Evolutionary conservation across 1,140 invertebrate species (phyloP), one percentile per base, ranked within the genome.

Genomic region (Dendrolimus kikuchii): DNA sequence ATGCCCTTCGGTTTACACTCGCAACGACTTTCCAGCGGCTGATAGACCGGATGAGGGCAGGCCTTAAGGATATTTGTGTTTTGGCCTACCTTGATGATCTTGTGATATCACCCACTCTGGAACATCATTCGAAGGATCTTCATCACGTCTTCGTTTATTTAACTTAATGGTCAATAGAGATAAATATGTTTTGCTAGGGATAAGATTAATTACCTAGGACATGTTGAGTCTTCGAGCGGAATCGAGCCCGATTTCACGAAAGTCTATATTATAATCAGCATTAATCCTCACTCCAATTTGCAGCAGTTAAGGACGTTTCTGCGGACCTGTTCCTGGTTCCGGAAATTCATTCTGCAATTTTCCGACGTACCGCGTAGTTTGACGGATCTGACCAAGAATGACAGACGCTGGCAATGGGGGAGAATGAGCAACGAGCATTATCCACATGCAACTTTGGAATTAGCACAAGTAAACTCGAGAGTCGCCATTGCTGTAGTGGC

Each of bases 41-140:
- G 0, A 80, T 88, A 4, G 70, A 81, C 49, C 39, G 64, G 6
- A 60, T 81, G 8, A 40, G 53, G 42, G 51, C 52, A 10, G 40
- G 53, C 2, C 38, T 68, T 9, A 23, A 38, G 9, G 53, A 67
- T 40, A 45, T 83, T 7, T 51, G 40, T 7, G 44, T 70, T 5
- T 54, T 81, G 7, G 67, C 65, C 0, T 88, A 86, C 56, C 55
- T 88, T 4, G 77, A 86, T 52, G 83, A 87, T 51, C 61, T 88
- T 4, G 50, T 88, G 0, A 49, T 75, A 3, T 70, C 70, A n/a
- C 58, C 60, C 40, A 65, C 57, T 4, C 75, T 87, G 42, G 62
- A 77, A 0, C 54, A 75, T 5, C 78, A 88, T 55, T 5, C 77
- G 3, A 0, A 58, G 47, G 63, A 77, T 40, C 47, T 86, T 10